Evolutionary conservation across 2,888 invertebrate genomes (phyloP), one percentile per base, ranked within the genome.

Genomic region (Tetranychus piercei): DNA sequence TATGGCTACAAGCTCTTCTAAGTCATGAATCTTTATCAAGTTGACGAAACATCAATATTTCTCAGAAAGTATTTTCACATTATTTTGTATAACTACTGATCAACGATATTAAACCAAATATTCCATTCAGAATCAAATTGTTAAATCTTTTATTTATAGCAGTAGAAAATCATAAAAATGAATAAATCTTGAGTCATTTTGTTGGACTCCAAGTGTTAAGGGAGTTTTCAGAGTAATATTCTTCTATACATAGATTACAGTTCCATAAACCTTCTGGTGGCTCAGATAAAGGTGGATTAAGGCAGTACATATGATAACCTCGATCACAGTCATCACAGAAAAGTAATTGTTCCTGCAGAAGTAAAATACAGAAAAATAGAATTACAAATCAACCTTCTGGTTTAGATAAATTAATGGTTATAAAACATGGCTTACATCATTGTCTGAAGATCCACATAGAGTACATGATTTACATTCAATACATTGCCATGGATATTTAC

Each of bases 381-480:
- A 97, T 85, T 99, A 99, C 86, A 99, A 99, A 82, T 99, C 84
- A 81, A 99, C 95, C n/a, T n/a, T n/a, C n/a, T n/a, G n/a, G n/a
- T n/a, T n/a, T n/a, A n/a, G n/a, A n/a, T n/a, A n/a, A n/a, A n/a
- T n/a, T n/a, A n/a, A n/a, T n/a, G n/a, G n/a, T 75, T 72, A 2
- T 73, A 22, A 71, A 44, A 67, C 23, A 34, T 70, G n/a, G 87
- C 91, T 90, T 85, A 94, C 94, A 84, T 99, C 99, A 83, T 99
- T 97, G 83, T 99, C 99, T 77, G 96, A 96, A 79, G 91, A 97
- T 74, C 99, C 99, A 85, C 99, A 99, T 78, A 97, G 88, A 44
- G 96, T 95, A 86, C 99, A 99, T 82, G 95, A 95, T 86, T 99
- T 99, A 87, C 99, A 99, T 85, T 99, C 99, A 84, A 99, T 97